Evolutionary conservation across 2,888 invertebrate genomes (phyloP).

Genomic region (Brachypterus glaber): DNA sequence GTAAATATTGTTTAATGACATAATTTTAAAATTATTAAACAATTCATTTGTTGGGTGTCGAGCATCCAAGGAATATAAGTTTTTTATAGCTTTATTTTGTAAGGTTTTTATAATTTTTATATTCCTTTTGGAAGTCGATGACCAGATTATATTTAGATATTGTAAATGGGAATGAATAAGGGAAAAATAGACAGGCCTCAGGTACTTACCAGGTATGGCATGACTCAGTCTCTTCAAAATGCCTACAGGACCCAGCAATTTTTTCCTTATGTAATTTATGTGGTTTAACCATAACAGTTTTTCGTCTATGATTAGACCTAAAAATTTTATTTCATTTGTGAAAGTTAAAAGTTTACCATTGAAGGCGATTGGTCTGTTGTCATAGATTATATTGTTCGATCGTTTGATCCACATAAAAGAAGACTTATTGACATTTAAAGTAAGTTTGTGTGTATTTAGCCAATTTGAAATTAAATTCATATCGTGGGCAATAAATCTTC

Average conservation of each 20-base stretch:
- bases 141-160: too few species aligned
- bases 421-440: neutral
- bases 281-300: too few species aligned
- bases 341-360: neutral
- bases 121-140: too few species aligned
- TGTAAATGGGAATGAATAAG: too few species aligned
- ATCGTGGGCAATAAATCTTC: conserved; percentile 1
- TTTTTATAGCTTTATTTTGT: neutral
- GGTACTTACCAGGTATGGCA: neutral
- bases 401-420: conserved; percentile 1
- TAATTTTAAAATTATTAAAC: too few species aligned
- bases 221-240: neutral
- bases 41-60: neutral
- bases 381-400: neutral
- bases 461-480: too few species aligned
- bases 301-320: neutral
- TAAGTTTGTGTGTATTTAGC: too few species aligned
- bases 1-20: too few species aligned
- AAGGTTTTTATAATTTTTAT: too few species aligned
- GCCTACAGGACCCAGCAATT: too few species aligned
- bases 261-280: neutral
- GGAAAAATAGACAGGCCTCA: conserved; percentile 1
- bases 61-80: neutral
- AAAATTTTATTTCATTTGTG: neutral
- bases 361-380: neutral